Conservation (phyloP, 2,888 invertebrate species). For the Cynaeus angustus region DNA sequence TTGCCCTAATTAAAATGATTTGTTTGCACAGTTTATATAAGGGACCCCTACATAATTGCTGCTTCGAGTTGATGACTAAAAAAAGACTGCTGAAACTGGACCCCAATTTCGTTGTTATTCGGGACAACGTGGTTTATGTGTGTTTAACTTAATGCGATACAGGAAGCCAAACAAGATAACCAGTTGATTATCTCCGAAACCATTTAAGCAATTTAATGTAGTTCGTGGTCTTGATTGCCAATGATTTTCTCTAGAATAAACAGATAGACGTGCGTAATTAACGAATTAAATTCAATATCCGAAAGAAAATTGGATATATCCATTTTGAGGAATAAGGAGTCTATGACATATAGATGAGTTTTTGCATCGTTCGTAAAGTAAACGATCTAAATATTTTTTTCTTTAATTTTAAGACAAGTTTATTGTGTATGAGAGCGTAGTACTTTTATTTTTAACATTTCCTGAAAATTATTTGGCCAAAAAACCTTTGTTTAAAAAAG, state of each 20-base stretch:
- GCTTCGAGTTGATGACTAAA: constrained; percentile 8
- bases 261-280: constrained; percentile 6
- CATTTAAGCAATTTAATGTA: constrained; percentile 38
- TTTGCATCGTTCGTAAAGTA: no score
- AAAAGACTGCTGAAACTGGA: constrained; percentile 14
- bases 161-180: constrained; percentile 38
- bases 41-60: constrained; percentile 36
- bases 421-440: no score
- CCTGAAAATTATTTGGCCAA: no score
- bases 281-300: constrained; percentile 10
- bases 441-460: no score
- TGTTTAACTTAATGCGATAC: constrained; percentile 45
- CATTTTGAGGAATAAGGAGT: no score
- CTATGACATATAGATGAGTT: no score
- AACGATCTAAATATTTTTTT: no score
- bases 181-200: constrained; percentile 45
- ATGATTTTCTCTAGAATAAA: constrained; percentile 12
- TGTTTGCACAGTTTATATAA: constrained; percentile 45
- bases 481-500: no score
- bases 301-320: no score
- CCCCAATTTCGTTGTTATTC: constrained; percentile 20
- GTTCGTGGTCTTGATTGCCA: constrained; percentile 22
- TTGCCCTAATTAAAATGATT: constrained; percentile 53
- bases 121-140: constrained; percentile 24
- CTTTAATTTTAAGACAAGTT: no score